Conservation (phyloP, 2,113 vertebrate genomes). For the Notiomystis cincta region DNA sequence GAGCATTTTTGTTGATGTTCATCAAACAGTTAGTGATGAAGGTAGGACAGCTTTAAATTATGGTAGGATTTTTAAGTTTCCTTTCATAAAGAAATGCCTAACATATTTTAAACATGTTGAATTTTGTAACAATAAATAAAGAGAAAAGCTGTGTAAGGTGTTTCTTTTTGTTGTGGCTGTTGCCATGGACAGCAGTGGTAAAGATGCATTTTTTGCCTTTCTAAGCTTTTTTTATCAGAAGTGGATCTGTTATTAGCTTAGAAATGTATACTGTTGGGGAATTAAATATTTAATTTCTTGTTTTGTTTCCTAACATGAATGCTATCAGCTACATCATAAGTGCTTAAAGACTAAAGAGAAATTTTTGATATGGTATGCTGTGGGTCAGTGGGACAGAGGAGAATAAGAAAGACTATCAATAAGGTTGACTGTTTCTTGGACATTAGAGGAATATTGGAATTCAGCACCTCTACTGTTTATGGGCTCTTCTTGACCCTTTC, state of each 20-base stretch:
- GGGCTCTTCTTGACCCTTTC: neutral
- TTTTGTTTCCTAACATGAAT: neutral
- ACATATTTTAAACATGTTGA: neutral
- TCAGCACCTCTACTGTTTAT: neutral
- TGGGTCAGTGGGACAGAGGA: neutral
- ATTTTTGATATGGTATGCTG: neutral
- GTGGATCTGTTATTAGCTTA: neutral
- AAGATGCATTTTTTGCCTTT: neutral
- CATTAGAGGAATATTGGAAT: neutral
- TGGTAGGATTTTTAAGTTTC: neutral
- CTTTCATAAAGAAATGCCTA: neutral
- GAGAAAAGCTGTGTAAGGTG: neutral
- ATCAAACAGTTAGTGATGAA: constrained; percentile 97
- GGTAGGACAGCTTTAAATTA: constrained; percentile 66
- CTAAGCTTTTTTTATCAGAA: neutral
- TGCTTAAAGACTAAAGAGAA: neutral
- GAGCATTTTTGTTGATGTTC: constrained; percentile 92
- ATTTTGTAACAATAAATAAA: neutral
- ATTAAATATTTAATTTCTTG: neutral
- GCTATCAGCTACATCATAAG: neutral
- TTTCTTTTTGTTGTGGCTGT: neutral
- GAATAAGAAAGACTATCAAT: neutral
- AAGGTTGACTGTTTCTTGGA: neutral
- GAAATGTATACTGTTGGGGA: neutral
- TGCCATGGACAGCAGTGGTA: neutral